Conservation (phyloP, 1,140 invertebrate species). For the Lepeophtheirus salmonis region DNA sequence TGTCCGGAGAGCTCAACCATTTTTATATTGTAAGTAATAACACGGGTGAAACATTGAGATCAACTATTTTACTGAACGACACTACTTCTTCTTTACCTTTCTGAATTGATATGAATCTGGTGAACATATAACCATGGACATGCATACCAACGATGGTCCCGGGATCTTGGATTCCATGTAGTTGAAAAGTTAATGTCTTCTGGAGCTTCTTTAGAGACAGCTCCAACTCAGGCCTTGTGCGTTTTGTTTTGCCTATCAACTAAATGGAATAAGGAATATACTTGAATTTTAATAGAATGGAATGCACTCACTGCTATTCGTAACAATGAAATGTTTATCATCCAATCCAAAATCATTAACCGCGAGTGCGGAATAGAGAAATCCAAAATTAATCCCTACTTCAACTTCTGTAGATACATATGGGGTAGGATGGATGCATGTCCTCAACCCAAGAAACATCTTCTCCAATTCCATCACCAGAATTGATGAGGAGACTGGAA, state of each 20-base stretch:
- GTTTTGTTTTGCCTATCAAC: not conserved
- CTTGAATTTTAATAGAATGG: too few relatives aligned
- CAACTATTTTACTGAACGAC: not conserved
- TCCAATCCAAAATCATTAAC: not conserved
- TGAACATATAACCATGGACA: not conserved
- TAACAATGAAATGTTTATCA: not conserved
- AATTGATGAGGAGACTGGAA: not conserved
- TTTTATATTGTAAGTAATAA: too few relatives aligned
- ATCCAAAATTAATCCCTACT: not conserved
- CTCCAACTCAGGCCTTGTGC: not conserved
- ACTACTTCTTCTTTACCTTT: not conserved
- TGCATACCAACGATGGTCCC: not conserved
- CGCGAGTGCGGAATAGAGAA: not conserved
- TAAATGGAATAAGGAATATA: too few relatives aligned
- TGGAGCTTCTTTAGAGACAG: not conserved
- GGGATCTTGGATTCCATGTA: not conserved
- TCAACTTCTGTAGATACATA: not conserved
- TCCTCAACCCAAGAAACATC: not conserved
- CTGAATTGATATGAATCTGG: not conserved
- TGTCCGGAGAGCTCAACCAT: constrained; percentile 27
- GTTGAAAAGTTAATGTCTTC: not conserved
- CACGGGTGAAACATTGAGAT: too few relatives aligned
- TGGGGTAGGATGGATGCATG: not conserved
- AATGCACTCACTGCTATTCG: too few relatives aligned
- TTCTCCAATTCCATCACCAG: constrained; percentile 4